Percentiles rank a stretch among this genome's conserved stretches.
These are phyloP conservation scores for Piezodorus guildinii DNA, from an alignment of 1,140 invertebrate genomes.

Conservation along the genomic window DNA sequence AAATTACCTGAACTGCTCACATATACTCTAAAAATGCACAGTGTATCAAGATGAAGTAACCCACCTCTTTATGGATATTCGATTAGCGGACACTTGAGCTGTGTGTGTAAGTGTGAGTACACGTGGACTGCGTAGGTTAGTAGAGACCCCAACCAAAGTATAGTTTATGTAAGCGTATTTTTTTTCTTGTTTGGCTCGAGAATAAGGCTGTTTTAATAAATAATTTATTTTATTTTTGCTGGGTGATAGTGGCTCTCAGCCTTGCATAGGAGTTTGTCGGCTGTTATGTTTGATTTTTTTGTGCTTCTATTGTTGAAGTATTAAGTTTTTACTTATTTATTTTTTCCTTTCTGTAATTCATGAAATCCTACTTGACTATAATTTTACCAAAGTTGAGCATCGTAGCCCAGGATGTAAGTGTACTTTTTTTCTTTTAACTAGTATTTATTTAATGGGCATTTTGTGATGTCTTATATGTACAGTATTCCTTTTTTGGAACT, in stretches of 20 bases:
- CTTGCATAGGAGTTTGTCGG: too few species aligned
- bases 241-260: not conserved
- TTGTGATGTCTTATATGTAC: not conserved
- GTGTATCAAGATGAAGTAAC: too few species aligned
- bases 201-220: conserved; percentile 10
- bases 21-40: too few species aligned
- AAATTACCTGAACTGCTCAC: too few species aligned
- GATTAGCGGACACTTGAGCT: too few species aligned
- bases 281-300: too few species aligned
- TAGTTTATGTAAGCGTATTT: conserved; percentile 4
- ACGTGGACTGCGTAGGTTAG: too few species aligned
- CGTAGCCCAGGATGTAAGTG: not conserved
- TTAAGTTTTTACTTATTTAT: not conserved
- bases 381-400: conserved; percentile 7
- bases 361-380: not conserved
- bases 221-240: not conserved
- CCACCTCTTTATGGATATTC: too few species aligned
- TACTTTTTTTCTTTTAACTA: not conserved
- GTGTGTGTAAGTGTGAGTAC: too few species aligned
- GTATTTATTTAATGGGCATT: not conserved
- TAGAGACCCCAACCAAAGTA: conserved; percentile 1
- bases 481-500: not conserved
- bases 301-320: too few species aligned
- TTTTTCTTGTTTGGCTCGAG: not conserved
- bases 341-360: not conserved